Conservation (phyloP, 2,113 vertebrate species). For the Lepisosteus oculatus region DNA sequence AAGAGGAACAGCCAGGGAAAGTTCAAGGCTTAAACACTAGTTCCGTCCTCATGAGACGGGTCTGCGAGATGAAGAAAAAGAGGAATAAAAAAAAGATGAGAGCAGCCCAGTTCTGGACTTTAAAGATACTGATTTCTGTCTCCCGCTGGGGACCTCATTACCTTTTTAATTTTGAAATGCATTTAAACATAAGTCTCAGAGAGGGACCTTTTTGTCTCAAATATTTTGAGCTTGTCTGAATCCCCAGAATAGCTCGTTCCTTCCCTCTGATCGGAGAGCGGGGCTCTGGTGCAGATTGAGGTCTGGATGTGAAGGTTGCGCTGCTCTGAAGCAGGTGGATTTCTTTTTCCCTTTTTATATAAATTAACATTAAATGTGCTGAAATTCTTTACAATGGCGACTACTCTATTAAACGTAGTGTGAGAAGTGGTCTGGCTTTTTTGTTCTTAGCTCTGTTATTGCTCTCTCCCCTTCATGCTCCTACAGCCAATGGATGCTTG, state of each 20-base stretch:
- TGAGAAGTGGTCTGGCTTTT: too few relatives aligned
- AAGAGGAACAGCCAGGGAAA: conserved; percentile 6
- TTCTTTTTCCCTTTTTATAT: too few relatives aligned
- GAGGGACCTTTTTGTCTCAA: conserved; percentile 1
- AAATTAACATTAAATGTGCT: too few relatives aligned
- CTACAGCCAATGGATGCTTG: too few relatives aligned
- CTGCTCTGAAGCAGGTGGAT: background rate
- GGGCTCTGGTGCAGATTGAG: too few relatives aligned
- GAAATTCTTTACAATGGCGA: too few relatives aligned
- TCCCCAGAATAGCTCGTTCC: background rate
- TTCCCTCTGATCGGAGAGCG: too few relatives aligned
- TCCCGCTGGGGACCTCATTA: conserved; percentile 33
- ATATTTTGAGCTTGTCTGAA: conserved; percentile 11
- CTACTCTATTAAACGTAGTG: too few relatives aligned
- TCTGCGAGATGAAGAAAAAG: background rate
- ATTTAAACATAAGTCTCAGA: conserved; percentile 22
- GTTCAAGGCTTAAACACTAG: background rate
- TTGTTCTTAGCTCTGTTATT: too few relatives aligned
- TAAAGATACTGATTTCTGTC: conserved; percentile 24
- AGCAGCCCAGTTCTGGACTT: conserved; percentile 14
- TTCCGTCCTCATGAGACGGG: background rate
- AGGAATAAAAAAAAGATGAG: conserved; percentile 7
- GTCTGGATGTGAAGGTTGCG: background rate
- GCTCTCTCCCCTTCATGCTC: too few relatives aligned
- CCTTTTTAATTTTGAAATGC: conserved; percentile 36